Base-by-base conservation (phyloP, 2,113 vertebrate genomes). In the Microcebus tavaratra region DNA sequence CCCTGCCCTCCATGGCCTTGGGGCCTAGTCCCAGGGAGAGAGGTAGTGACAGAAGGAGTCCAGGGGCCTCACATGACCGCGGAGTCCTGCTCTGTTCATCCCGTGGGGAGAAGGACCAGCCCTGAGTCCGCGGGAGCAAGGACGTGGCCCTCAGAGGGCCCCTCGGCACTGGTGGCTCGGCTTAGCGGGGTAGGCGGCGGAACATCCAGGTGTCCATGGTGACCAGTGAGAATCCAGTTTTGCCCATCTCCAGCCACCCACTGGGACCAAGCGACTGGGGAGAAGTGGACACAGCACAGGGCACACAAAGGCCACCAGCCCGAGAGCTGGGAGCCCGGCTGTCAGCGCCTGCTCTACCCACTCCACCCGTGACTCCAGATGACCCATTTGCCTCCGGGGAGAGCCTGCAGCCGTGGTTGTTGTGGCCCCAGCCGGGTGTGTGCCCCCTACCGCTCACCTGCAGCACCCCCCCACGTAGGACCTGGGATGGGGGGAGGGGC, bases 321-420 rank as follows among this genome's bases (percentile, higher is more conserved):
- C 17, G 3, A 25, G 88, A 45, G 14, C 0, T 5, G 17, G 2
- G 27, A 5, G 39, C 1, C 20, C 21, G 0, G 3, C 6, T 17
- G 14, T 21, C 0, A 1, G 3, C 5, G 15, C n/a, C 3, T 0
- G 67, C 17, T 7, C 45, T 8, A 1, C 2, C 31, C 23, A 0
- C 13, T 63, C 39, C 23, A 42, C 82, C 42, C 2, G 0, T 6
- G 86, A 31, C 85, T 59, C 4, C 67, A 17, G 21, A 55, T 2
- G 27, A 57, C 0, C 27, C 14, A 0, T 39, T 59, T 36, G 18
- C 9, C 3, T 34, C 34, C 25, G 36, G 29, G 36, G n/a, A 17
- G 20, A 21, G 68, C 61, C 13, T 15, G 75, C 14, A 63, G 61
- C 11, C 31, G 4, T 12, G 25, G 21, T 6, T 34, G 27, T 13